These are phyloP conservation scores for Chaetodon trifasciatus DNA, from an alignment of 2,797 vertebrate genomes.

Conservation along the genomic window DNA sequence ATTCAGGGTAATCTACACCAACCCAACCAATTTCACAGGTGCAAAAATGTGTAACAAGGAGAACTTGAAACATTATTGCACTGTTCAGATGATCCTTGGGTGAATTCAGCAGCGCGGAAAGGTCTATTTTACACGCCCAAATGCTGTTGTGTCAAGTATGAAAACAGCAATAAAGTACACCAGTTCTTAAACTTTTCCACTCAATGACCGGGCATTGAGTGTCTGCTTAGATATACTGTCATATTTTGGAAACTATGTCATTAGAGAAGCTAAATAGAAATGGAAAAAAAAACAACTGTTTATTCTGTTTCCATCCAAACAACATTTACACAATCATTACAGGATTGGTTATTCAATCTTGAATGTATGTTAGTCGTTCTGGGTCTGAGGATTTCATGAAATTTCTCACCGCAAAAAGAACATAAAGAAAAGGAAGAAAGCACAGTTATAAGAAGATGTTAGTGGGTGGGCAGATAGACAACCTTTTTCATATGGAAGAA, in stretches of 20 bases:
- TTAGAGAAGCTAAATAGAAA: conserved; percentile 7
- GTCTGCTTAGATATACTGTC: conserved; percentile 11
- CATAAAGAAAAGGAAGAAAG: neutral
- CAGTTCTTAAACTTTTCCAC: conserved; percentile 26
- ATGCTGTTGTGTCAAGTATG: conserved; percentile 30
- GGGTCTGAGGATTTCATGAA: neutral
- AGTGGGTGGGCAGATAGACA: neutral
- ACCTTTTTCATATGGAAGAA: neutral
- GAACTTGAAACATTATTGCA: conserved; percentile 65
- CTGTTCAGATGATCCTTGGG: conserved; percentile 51
- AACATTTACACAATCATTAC: neutral
- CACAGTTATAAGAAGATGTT: neutral
- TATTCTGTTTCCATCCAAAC: neutral
- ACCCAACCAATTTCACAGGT: conserved; percentile 75
- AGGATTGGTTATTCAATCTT: neutral
- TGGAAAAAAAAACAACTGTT: neutral
- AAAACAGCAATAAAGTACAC: conserved; percentile 35
- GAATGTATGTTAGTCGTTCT: too few relatives aligned
- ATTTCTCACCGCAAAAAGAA: neutral
- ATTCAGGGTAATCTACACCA: conserved; percentile 76
- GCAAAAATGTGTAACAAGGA: conserved; percentile 74
- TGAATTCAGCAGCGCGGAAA: conserved; percentile 46
- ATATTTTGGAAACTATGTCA: neutral
- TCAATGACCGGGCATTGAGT: conserved; percentile 1
- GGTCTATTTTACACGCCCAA: conserved; percentile 29